Evolutionary conservation across 2,797 vertebrate species (phyloP).

Genomic region (Rhinogobio ventralis): DNA sequence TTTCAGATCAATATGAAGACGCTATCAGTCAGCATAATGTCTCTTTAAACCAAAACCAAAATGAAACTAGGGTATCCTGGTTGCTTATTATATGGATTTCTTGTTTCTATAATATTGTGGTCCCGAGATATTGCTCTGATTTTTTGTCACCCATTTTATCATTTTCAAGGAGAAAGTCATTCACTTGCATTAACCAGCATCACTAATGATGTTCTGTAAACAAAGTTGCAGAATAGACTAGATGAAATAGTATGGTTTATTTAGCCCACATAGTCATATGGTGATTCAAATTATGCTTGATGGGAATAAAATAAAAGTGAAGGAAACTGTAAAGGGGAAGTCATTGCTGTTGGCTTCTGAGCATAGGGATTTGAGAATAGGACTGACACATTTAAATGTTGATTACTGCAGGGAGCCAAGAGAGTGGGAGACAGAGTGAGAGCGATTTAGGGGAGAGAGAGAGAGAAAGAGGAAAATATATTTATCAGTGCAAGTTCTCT

Average conservation of each 20-base stretch:
- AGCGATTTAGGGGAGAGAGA: constrained; percentile 11
- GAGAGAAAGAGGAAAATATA: background rate
- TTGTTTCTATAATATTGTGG: background rate
- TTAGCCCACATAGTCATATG: constrained; percentile 40
- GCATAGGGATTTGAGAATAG: constrained; percentile 66
- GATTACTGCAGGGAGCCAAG: constrained; percentile 63
- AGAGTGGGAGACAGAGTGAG: constrained; percentile 36
- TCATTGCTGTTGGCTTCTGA: constrained; percentile 49
- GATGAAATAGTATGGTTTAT: constrained; percentile 25
- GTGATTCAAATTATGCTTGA: constrained; percentile 25
- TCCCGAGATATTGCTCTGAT: background rate
- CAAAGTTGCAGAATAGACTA: background rate
- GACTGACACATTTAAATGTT: constrained; percentile 54
- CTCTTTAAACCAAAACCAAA: background rate
- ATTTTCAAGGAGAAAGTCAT: background rate
- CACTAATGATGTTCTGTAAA: background rate
- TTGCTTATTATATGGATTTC: background rate
- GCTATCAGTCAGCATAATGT: background rate
- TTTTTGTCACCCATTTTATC: background rate
- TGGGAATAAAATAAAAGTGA: constrained; percentile 2
- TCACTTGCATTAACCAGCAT: constrained; percentile 5
- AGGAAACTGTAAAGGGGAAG: constrained; percentile 27
- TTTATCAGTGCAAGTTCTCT: background rate
- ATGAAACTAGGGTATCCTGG: background rate
- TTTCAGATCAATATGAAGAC: background rate